These are phyloP conservation scores for Semaprochilodus insignis DNA, from an alignment of 2,797 vertebrate species.

Conservation along the genomic window DNA sequence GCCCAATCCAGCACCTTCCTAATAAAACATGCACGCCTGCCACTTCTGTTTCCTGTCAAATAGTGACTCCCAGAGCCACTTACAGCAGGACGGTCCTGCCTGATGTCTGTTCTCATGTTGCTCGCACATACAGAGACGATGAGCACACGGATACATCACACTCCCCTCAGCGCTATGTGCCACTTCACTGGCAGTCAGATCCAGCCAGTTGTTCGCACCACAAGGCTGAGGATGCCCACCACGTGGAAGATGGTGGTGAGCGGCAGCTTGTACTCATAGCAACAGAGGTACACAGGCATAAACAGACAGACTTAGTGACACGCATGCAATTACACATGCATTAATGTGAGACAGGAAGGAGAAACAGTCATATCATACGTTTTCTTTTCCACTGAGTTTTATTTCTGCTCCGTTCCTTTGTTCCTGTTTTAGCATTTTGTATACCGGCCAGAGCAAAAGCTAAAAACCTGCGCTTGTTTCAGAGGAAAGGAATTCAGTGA, in stretches of 20 bases:
- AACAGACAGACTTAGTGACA: constrained; percentile 50
- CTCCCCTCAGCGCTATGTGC: constrained; percentile 44
- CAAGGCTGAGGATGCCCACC: constrained; percentile 55
- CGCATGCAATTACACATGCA: background rate
- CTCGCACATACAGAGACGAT: constrained; percentile 28
- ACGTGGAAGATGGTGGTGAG: constrained; percentile 69
- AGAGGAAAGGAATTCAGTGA: constrained; percentile 80
- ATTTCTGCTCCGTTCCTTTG: constrained; percentile 48
- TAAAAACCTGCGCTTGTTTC: constrained; percentile 76
- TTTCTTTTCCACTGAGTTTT: constrained; percentile 55
- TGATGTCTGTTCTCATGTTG: constrained; percentile 23
- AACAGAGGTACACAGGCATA: constrained; percentile 71
- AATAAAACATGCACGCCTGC: background rate
- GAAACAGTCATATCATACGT: constrained; percentile 17
- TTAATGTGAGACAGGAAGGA: constrained; percentile 58
- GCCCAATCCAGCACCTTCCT: background rate
- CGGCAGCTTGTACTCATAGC: constrained; percentile 68
- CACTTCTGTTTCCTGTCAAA: constrained; percentile 24
- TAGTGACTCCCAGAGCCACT: background rate
- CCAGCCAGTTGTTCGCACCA: constrained; percentile 12
- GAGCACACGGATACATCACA: constrained; percentile 34
- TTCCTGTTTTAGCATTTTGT: constrained; percentile 54
- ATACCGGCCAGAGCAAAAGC: constrained; percentile 62
- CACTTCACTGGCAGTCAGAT: constrained; percentile 31
- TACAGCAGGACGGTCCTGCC: background rate